Evolutionary conservation across 2,888 invertebrate species (phyloP).

Genomic region (Euproctis similis): DNA sequence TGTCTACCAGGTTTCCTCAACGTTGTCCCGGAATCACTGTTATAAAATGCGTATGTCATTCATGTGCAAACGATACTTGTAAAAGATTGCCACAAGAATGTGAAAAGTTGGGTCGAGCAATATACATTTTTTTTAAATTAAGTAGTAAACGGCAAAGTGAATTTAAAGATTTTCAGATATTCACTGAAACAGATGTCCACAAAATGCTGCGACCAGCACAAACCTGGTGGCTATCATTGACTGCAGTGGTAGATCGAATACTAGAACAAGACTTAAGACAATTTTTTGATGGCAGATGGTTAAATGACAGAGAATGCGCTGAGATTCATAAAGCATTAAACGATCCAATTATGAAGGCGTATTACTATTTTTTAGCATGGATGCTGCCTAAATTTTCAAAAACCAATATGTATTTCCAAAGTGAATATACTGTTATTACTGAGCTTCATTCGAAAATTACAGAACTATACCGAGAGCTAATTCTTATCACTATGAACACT

Average conservation of each 20-base stretch:
- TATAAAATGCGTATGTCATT: constrained; percentile 32
- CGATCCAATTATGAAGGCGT: constrained; percentile 8
- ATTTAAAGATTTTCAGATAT: not conserved
- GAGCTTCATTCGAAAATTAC: no score
- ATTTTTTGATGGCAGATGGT: constrained; percentile 3
- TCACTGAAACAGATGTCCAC: not conserved
- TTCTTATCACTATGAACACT: no score
- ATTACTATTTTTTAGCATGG: constrained; percentile 7
- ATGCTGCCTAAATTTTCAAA: constrained; percentile 8
- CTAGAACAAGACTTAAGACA: constrained; percentile 5
- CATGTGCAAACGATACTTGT: constrained; percentile 23
- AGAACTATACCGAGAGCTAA: no score
- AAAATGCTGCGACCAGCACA: constrained; percentile 6
- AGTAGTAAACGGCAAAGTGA: constrained; percentile 7
- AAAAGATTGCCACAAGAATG: not conserved
- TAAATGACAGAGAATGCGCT: constrained; percentile 6
- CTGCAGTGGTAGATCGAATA: constrained; percentile 1
- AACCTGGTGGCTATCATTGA: constrained; percentile 7
- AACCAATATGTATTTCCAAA: constrained; percentile 6
- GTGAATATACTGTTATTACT: constrained; percentile 1
- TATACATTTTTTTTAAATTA: constrained; percentile 21
- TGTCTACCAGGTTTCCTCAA: constrained; percentile 16
- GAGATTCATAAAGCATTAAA: constrained; percentile 5
- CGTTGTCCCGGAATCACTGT: constrained; percentile 17
- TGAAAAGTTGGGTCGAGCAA: constrained; percentile 27